Conservation (phyloP, 2,113 vertebrate species). For the Baryphthengus martii region DNA sequence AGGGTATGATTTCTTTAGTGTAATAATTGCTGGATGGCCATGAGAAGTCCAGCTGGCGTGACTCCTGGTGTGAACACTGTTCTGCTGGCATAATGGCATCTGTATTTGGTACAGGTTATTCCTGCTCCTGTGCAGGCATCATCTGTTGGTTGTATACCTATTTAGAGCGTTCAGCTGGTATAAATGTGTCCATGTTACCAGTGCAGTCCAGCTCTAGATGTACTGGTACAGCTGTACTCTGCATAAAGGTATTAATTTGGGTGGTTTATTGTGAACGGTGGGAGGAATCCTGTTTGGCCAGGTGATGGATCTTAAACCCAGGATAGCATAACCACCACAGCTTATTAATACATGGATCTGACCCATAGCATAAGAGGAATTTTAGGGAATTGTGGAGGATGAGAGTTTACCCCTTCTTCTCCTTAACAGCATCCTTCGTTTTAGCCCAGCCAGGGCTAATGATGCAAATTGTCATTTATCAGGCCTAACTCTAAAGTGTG, state of each 20-base stretch:
- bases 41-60: background rate
- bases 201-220: background rate
- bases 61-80: background rate
- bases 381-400: background rate
- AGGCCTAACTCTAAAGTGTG: background rate
- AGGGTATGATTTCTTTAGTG: background rate
- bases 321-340: background rate
- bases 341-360: background rate
- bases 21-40: background rate
- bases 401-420: background rate
- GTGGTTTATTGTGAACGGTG: background rate
- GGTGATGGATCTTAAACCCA: background rate
- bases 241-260: background rate
- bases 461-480: background rate
- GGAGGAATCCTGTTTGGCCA: background rate
- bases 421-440: background rate
- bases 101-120: background rate
- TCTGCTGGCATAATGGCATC: background rate
- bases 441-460: background rate
- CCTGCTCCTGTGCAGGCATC: background rate
- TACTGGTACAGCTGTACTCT: background rate
- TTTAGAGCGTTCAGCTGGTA: background rate
- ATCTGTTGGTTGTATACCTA: fast-evolving
- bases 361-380: background rate
- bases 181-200: background rate